phyloP scores from a whole-genome alignment of 2,888 invertebrate genomes.

The Hermaeophaga mercurialis region DNA sequence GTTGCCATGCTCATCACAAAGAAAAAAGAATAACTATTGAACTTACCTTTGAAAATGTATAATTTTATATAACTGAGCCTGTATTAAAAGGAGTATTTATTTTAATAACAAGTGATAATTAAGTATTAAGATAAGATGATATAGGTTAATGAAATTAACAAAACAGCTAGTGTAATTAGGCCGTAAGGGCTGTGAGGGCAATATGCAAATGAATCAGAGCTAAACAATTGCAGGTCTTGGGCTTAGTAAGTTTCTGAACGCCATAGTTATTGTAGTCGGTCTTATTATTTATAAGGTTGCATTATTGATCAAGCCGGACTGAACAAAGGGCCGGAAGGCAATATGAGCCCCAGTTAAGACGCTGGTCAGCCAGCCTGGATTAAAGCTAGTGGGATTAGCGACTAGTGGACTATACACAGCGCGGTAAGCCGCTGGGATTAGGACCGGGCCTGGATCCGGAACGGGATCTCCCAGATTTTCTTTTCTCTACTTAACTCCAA shows the following conservation, averaged over 20 bases:
- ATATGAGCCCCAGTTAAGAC: conserved; percentile 60
- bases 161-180: conserved; percentile 18
- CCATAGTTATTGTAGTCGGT: conserved; percentile 50
- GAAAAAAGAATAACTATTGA: too few species aligned
- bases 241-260: conserved; percentile 30
- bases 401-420: conserved; percentile 59
- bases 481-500: conserved; percentile 30
- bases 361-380: conserved; percentile 60
- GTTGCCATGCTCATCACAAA: too few species aligned
- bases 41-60: too few species aligned
- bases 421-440: conserved; percentile 59
- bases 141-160: conserved; percentile 20
- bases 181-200: conserved; percentile 10
- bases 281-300: conserved; percentile 60
- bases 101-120: not conserved
- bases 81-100: too few species aligned
- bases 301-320: conserved; percentile 57
- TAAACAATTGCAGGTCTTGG: conserved; percentile 25
- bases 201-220: conserved; percentile 25
- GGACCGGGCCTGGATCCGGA: conserved; percentile 55
- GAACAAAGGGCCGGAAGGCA: conserved; percentile 59
- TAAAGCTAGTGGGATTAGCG: conserved; percentile 59
- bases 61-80: too few species aligned
- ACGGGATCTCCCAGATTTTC: conserved; percentile 58
- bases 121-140: not conserved